A percentile compares a stretch with the other conserved stretches of the same genome.
Conservation (phyloP, 35 echinoderm and acorn worm species). For the Heliocidaris erythrogramma region DNA sequence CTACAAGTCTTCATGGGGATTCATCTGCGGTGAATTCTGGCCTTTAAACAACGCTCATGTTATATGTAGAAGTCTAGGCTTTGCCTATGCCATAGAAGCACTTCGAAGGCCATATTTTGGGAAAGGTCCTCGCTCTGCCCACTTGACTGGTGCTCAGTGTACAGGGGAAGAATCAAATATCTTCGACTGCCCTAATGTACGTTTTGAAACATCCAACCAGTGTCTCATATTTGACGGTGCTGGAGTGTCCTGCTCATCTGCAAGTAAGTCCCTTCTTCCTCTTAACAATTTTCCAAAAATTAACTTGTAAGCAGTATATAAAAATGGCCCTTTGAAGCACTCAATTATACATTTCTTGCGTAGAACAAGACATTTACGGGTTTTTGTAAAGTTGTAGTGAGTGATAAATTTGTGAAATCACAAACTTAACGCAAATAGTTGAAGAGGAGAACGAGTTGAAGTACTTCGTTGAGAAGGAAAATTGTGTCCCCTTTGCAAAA, state of each 20-base stretch:
- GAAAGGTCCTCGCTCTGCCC: neutral
- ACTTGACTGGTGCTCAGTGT: neutral
- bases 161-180: neutral
- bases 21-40: constrained; percentile 36
- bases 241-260: neutral
- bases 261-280: neutral
- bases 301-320: neutral
- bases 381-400: too few relatives aligned
- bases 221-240: neutral
- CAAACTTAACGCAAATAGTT: too few relatives aligned
- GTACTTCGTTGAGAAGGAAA: too few relatives aligned
- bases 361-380: neutral
- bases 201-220: neutral
- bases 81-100: neutral
- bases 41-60: constrained; percentile 32
- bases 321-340: neutral
- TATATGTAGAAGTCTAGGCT: constrained; percentile 12
- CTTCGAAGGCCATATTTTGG: neutral
- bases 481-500: too few relatives aligned
- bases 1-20: constrained; percentile 22
- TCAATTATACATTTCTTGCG: neutral
- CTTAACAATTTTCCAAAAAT: neutral
- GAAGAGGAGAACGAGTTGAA: too few relatives aligned
- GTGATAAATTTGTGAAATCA: too few relatives aligned
- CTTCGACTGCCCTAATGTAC: neutral